Conservation (phyloP, 2,113 vertebrate species). For the Oncorhynchus mykiss region DNA sequence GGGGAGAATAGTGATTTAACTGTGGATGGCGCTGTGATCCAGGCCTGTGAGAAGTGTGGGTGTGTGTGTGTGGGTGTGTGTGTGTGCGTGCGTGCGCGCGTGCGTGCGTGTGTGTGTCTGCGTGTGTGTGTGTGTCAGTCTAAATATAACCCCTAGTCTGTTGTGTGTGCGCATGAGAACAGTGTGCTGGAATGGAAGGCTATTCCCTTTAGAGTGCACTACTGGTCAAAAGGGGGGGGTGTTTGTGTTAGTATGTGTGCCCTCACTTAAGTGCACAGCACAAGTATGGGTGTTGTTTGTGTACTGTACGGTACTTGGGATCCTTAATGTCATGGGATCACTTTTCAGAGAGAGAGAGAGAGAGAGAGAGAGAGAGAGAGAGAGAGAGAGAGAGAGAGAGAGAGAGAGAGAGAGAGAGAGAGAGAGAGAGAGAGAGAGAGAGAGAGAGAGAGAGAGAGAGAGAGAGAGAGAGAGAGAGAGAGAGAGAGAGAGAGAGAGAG, state of each 20-base stretch:
- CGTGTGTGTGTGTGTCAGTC: too few relatives aligned
- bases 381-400: too few relatives aligned
- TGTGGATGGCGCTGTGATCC: not conserved
- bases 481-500: not conserved
- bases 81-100: too few relatives aligned
- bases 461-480: not conserved
- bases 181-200: too few relatives aligned
- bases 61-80: too few relatives aligned
- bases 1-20: too few relatives aligned
- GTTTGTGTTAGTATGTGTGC: not conserved
- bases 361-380: too few relatives aligned
- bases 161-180: not conserved
- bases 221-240: not conserved
- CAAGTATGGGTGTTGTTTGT: not conserved
- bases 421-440: constrained; percentile 8
- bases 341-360: not conserved
- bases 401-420: too few relatives aligned
- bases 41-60: too few relatives aligned
- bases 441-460: constrained; percentile 11
- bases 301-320: not conserved
- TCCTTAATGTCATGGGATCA: not conserved
- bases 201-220: too few relatives aligned
- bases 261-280: not conserved
- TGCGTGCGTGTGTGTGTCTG: too few relatives aligned
- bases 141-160: too few relatives aligned